Conservation (phyloP, 2,797 vertebrate species). For the Anguilla obscura region DNA sequence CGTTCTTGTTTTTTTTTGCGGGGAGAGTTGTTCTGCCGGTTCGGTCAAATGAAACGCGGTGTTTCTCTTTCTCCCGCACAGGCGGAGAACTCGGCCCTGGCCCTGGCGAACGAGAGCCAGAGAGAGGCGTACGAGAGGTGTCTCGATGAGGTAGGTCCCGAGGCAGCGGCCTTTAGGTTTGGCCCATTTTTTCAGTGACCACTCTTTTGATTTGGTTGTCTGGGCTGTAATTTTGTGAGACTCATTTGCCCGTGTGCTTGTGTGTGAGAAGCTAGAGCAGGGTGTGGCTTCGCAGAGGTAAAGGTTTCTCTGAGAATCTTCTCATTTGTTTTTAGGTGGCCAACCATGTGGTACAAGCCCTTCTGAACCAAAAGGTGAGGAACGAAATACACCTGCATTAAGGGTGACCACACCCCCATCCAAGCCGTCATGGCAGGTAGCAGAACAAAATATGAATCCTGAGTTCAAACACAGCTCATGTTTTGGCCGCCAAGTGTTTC, state of each 20-base stretch:
- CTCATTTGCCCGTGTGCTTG: background rate
- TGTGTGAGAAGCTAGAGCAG: background rate
- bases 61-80: constrained; percentile 38
- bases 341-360: constrained; percentile 80
- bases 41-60: background rate
- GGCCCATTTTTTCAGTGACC: background rate
- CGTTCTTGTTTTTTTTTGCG: background rate
- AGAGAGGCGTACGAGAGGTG: constrained; percentile 79
- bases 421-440: background rate
- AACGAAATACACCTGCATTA: background rate
- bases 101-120: constrained; percentile 80
- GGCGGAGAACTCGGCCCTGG: constrained; percentile 77
- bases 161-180: background rate
- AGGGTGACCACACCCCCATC: background rate
- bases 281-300: background rate
- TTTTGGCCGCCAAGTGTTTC: background rate
- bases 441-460: background rate
- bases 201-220: background rate
- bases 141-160: constrained; percentile 73
- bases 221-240: background rate
- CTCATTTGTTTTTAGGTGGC: constrained; percentile 64
- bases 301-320: background rate
- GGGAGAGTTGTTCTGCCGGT: background rate
- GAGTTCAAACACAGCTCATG: background rate
- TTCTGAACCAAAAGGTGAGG: constrained; percentile 72